These are phyloP conservation scores for Stercorarius parasiticus DNA, from an alignment of 2,113 vertebrate species.

Conservation along the genomic window DNA sequence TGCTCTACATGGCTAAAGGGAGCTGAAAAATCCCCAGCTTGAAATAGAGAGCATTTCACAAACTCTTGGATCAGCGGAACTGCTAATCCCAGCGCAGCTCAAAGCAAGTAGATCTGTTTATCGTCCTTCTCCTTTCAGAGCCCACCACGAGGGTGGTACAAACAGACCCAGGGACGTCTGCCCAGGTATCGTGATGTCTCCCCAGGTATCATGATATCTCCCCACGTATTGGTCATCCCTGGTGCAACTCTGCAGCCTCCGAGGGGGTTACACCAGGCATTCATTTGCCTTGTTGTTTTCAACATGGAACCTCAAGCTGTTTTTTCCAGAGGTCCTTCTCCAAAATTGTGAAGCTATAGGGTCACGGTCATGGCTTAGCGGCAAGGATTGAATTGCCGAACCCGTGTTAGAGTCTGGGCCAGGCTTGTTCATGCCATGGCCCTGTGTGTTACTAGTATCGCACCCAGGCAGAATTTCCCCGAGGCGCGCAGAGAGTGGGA, in stretches of 20 bases:
- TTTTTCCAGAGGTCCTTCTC: not conserved
- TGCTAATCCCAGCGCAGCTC: not conserved
- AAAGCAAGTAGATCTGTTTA: not conserved
- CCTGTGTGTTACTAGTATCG: fast-evolving
- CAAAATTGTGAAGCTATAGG: not conserved
- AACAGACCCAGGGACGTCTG: not conserved
- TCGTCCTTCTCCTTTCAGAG: not conserved
- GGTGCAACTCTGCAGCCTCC: not conserved
- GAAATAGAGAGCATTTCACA: not conserved
- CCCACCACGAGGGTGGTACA: not conserved
- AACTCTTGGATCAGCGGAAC: not conserved
- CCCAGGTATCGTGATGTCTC: not conserved
- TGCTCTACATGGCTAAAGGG: not conserved
- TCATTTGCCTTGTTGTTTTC: not conserved
- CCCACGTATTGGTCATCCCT: not conserved
- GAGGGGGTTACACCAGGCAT: fast-evolving
- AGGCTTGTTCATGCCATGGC: not conserved
- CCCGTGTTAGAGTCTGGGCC: not conserved
- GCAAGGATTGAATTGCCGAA: not conserved
- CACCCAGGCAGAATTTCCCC: not conserved
- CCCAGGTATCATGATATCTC: not conserved
- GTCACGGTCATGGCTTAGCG: not conserved
- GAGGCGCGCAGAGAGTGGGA: not conserved
- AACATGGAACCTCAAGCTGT: not conserved
- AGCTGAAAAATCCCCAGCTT: not conserved